Percentiles rank a stretch among this genome's conserved stretches.
Evolutionary conservation across 2,113 vertebrate species (phyloP).

Genomic region (Rousettus leschenaultii): DNA sequence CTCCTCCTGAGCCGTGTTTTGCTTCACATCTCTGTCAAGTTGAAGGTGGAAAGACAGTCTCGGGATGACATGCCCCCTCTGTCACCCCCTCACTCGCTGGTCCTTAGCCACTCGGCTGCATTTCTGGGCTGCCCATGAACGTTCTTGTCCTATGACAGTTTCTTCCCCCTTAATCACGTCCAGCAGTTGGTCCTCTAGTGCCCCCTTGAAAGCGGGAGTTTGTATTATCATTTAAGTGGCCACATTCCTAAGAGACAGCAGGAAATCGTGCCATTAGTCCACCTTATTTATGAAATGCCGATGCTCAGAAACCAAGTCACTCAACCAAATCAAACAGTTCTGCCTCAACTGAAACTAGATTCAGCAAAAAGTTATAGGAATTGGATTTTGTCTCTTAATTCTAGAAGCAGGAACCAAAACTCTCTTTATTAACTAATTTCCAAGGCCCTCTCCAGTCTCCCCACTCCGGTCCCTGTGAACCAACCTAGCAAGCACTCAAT

Average conservation of each 20-base stretch:
- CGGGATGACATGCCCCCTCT: accelerated
- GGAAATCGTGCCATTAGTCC: neutral
- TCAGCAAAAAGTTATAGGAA: neutral
- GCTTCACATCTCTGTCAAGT: neutral
- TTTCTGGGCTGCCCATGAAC: accelerated
- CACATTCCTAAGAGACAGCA: neutral
- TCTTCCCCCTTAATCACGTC: neutral
- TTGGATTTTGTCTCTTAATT: neutral
- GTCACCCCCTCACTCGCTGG: accelerated
- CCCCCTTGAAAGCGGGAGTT: neutral
- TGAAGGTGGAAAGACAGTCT: neutral
- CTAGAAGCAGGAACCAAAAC: neutral
- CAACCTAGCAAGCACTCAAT: neutral
- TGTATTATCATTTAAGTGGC: neutral
- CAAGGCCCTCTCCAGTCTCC: neutral
- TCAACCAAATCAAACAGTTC: neutral
- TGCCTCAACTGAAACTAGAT: neutral
- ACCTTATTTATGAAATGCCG: neutral
- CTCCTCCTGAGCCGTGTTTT: neutral
- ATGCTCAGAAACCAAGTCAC: neutral
- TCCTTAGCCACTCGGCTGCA: neutral
- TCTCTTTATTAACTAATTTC: neutral
- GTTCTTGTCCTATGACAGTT: neutral
- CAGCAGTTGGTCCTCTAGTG: neutral
- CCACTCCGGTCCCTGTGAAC: neutral